phyloP scores from a whole-genome alignment of 2,113 vertebrate genomes.

The Clarias gariepinus region DNA sequence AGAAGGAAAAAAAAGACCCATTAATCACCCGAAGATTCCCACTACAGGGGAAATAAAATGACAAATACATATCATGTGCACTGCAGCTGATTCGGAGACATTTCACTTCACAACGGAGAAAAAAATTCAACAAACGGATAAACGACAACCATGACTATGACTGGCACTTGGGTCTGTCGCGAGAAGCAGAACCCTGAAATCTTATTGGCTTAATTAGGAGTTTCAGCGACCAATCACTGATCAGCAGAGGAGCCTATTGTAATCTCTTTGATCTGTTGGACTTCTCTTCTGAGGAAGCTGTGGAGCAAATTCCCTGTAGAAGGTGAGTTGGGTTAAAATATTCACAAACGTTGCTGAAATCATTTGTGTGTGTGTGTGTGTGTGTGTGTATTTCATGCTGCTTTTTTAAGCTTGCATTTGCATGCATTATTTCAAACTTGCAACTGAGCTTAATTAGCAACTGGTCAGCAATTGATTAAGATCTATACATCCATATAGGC shows the following conservation, averaged over 20 bases:
- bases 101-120: background rate
- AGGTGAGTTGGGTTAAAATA: slow-evolving; percentile 17
- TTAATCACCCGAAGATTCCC: background rate
- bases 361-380: background rate
- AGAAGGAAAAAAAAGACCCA: background rate
- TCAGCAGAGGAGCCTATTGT: background rate
- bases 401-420: background rate
- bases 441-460: background rate
- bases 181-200: slow-evolving; percentile 1
- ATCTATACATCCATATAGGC: background rate
- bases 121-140: slow-evolving; percentile 12
- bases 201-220: slow-evolving; percentile 57
- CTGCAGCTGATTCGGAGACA: background rate
- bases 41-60: background rate
- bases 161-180: slow-evolving; percentile 31
- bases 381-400: background rate
- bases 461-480: too few relatives aligned
- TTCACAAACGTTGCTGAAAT: background rate
- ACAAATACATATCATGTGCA: background rate
- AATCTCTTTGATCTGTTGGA: slow-evolving; percentile 15
- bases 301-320: background rate
- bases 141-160: background rate
- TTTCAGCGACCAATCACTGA: slow-evolving; percentile 11
- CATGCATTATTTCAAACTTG: background rate
- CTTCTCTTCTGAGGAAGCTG: background rate